Evolutionary conservation across 1,140 invertebrate genomes (phyloP).

Genomic region (Pectinophora gossypiella): DNA sequence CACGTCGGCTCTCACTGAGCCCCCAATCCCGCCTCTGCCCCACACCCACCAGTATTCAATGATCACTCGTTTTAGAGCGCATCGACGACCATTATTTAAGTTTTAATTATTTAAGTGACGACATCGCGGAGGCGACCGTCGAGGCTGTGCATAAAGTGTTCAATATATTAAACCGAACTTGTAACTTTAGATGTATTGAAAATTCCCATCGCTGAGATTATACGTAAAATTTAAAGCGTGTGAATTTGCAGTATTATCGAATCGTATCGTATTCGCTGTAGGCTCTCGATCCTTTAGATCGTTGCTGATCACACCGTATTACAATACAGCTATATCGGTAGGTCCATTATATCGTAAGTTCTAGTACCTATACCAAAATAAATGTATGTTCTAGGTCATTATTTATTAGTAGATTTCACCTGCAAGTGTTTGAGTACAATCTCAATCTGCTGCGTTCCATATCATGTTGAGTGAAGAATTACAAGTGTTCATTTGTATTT

Average conservation of each 20-base stretch:
- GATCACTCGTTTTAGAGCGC: conserved; percentile 73
- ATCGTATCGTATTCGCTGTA: too few species aligned
- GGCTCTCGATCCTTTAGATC: conserved; percentile 15
- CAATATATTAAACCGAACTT: conserved; percentile 60
- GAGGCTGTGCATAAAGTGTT: conserved; percentile 75
- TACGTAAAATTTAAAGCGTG: conserved; percentile 31
- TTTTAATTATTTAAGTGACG: conserved; percentile 55
- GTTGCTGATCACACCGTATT: conserved; percentile 24
- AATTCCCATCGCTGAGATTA: conserved; percentile 68
- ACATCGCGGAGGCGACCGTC: conserved; percentile 51
- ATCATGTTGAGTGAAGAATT: conserved; percentile 18
- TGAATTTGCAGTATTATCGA: conserved; percentile 53
- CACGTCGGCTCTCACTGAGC: conserved; percentile 79
- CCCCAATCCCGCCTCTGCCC: conserved; percentile 6
- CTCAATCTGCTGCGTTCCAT: conserved; percentile 48
- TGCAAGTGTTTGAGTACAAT: conserved; percentile 60
- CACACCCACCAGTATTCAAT: conserved; percentile 73
- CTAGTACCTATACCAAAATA: conserved; percentile 72
- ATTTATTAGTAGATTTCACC: conserved; percentile 67
- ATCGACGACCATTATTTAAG: conserved; percentile 68
- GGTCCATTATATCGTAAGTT: conserved; percentile 34
- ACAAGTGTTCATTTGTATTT: conserved; percentile 53
- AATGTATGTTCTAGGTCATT: conserved; percentile 64
- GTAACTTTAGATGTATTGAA: conserved; percentile 48
- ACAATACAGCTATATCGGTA: conserved; percentile 10